Evolutionary conservation across 1,140 invertebrate genomes (phyloP).

Genomic region (Ridgeia piscesae): DNA sequence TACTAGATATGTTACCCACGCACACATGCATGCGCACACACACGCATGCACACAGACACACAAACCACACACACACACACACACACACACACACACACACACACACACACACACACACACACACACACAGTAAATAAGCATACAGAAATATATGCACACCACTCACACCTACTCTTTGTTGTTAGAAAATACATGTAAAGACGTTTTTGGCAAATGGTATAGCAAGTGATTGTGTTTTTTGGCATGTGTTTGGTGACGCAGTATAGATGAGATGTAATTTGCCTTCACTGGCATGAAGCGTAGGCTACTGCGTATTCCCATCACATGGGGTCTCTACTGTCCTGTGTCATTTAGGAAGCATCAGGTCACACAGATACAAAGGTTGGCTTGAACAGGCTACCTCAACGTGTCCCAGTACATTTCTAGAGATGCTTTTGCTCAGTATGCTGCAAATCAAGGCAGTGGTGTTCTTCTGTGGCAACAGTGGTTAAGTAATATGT

Average conservation of each 20-base stretch:
- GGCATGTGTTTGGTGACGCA: background rate
- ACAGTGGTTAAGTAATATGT: background rate
- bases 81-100: background rate
- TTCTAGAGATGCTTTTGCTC: background rate
- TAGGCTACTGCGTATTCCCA: background rate
- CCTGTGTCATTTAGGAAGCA: background rate
- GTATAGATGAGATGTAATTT: slow-evolving; percentile 1
- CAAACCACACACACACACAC: background rate
- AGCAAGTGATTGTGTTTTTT: background rate
- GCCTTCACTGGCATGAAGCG: background rate
- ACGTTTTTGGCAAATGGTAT: background rate
- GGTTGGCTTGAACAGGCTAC: background rate
- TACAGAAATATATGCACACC: background rate
- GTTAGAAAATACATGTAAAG: background rate
- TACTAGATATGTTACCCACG: background rate
- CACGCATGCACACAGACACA: background rate
- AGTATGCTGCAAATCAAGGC: too few species aligned
- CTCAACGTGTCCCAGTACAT: background rate
- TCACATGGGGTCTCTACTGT: background rate
- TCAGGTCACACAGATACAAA: background rate
- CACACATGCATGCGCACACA: background rate
- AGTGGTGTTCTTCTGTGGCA: background rate
- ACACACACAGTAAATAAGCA: background rate
- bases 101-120: background rate
- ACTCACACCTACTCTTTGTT: background rate